A percentile compares a stretch with the other conserved stretches of the same genome.
Conservation (phyloP, 2,113 vertebrate species). For the Nicator chloris region DNA sequence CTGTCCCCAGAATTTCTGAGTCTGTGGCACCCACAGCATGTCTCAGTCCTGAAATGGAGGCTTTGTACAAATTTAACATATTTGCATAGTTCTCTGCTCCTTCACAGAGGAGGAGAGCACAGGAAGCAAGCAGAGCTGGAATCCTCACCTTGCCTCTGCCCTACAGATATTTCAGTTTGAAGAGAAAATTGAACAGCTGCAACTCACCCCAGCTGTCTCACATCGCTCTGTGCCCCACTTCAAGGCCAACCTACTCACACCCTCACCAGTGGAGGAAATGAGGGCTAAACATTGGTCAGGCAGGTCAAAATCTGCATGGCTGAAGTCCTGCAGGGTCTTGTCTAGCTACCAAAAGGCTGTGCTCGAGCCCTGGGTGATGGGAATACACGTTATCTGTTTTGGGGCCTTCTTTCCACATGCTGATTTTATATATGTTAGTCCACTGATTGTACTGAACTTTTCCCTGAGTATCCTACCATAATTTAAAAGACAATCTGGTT, state of each 20-base stretch:
- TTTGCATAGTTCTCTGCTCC: background rate
- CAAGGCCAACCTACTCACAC: background rate
- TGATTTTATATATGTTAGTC: background rate
- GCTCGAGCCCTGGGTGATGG: background rate
- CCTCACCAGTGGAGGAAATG: background rate
- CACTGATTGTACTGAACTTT: background rate
- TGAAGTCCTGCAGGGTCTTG: background rate
- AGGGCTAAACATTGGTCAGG: background rate
- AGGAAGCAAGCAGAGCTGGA: background rate
- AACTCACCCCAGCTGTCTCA: background rate
- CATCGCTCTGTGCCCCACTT: background rate
- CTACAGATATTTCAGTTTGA: background rate
- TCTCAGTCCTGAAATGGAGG: background rate
- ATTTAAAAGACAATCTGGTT: background rate
- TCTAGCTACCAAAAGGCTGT: background rate
- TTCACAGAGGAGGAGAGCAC: background rate
- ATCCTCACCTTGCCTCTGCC: background rate
- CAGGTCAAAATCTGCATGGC: background rate
- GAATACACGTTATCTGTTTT: rapidly evolving
- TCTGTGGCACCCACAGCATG: background rate
- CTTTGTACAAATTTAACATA: background rate
- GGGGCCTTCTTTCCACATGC: background rate
- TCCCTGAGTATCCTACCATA: background rate
- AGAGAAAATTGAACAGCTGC: background rate
- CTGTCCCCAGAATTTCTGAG: background rate